Evolutionary conservation across 37 sponge, comb jelly and placozoan genomes (phyloP).

Genomic region (Tethya wilhelma): DNA sequence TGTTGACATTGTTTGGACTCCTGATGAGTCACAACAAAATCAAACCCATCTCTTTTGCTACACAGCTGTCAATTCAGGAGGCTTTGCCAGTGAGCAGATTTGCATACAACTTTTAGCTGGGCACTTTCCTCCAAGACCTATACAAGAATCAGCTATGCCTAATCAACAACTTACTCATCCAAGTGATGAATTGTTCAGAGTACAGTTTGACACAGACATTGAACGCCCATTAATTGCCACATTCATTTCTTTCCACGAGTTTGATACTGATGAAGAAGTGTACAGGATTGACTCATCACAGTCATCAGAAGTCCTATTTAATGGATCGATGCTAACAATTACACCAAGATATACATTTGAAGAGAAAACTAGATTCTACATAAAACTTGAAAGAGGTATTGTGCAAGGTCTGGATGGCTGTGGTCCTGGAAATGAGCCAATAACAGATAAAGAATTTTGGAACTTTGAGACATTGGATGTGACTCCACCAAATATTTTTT

Average conservation of each 20-base stretch:
- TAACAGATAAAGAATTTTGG: slow-evolving; percentile 29
- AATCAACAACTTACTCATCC: slow-evolving; percentile 26
- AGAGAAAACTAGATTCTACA: slow-evolving; percentile 25
- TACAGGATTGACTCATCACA: slow-evolving; percentile 29
- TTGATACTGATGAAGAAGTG: slow-evolving; percentile 6
- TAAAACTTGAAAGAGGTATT: slow-evolving; percentile 31
- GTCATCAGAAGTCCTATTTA: slow-evolving; percentile 24
- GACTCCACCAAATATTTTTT: slow-evolving; percentile 30
- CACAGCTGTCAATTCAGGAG: slow-evolving; percentile 33
- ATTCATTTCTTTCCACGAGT: slow-evolving; percentile 8
- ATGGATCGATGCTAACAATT: not conserved
- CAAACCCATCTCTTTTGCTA: slow-evolving; percentile 36
- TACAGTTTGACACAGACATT: slow-evolving; percentile 22
- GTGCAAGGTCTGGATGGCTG: slow-evolving; percentile 27
- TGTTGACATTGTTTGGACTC: not conserved
- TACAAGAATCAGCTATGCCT: slow-evolving; percentile 14
- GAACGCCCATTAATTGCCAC: slow-evolving; percentile 18
- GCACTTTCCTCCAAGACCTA: slow-evolving; percentile 8
- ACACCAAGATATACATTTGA: slow-evolving; percentile 11
- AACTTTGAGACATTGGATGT: slow-evolving; percentile 44
- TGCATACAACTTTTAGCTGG: slow-evolving; percentile 36
- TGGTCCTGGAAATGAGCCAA: slow-evolving; percentile 47
- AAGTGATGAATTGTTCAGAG: slow-evolving; percentile 12
- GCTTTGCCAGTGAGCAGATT: slow-evolving; percentile 31
- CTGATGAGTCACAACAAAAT: slow-evolving; percentile 27